Conservation (phyloP, 2,888 invertebrate species). For the Drosophila mercatorum region DNA sequence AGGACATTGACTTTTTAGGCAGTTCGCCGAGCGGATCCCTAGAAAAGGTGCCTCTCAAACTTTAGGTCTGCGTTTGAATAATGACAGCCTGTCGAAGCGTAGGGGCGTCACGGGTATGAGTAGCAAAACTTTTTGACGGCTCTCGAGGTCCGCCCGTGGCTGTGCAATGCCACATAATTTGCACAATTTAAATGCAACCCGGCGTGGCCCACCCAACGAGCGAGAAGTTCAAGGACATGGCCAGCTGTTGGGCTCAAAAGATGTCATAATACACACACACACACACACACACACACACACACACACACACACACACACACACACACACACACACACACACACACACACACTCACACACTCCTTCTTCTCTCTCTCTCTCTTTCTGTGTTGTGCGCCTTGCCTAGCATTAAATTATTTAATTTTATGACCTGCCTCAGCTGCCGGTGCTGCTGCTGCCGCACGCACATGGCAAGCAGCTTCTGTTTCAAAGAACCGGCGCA, state of each 20-base stretch:
- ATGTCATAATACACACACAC: conserved; percentile 23
- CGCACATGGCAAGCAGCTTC: conserved; percentile 46
- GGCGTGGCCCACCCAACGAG: conserved; percentile 23
- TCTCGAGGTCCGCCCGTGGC: conserved; percentile 26
- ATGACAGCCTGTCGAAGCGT: conserved; percentile 44
- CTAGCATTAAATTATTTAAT: conserved; percentile 70
- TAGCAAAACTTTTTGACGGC: conserved; percentile 61
- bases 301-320: neutral
- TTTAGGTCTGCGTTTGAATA: conserved; percentile 65
- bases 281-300: neutral
- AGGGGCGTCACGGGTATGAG: neutral
- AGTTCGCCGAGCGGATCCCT: conserved; percentile 42
- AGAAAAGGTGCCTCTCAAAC: conserved; percentile 49
- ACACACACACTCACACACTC: conserved; percentile 1
- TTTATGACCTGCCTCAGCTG: conserved; percentile 46
- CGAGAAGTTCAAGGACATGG: conserved; percentile 66
- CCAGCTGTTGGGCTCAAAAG: conserved; percentile 41
- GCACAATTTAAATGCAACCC: conserved; percentile 65
- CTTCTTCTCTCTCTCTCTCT: neutral
- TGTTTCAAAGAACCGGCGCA: conserved; percentile 24
- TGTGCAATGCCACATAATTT: conserved; percentile 64
- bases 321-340: conserved; percentile 6
- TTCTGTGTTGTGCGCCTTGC: conserved; percentile 36
- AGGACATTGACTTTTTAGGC: conserved; percentile 73
- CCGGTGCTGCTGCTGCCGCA: conserved; percentile 28